Evolutionary conservation across 2,797 vertebrate genomes (phyloP).

Genomic region (Phalanger gymnotis): DNA sequence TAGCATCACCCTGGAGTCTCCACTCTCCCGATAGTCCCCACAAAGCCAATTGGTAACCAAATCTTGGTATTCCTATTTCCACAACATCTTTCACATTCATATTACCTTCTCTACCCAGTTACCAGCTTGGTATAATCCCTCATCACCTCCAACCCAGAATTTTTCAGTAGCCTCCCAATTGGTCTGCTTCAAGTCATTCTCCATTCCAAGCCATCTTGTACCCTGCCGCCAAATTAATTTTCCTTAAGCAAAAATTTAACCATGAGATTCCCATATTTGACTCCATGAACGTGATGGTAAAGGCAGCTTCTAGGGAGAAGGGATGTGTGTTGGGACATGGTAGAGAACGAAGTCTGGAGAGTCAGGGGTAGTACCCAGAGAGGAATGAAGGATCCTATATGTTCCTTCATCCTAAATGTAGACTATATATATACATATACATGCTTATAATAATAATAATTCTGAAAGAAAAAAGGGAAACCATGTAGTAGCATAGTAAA

Average conservation of each 20-base stretch:
- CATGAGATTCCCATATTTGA: neutral
- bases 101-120: neutral
- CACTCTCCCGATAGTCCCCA: neutral
- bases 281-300: neutral
- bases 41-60: neutral
- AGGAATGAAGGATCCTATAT: neutral
- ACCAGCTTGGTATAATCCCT: neutral
- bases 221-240: neutral
- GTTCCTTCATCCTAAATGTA: neutral
- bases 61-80: neutral
- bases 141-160: too few relatives aligned
- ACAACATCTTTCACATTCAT: neutral
- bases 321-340: neutral
- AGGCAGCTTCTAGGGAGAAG: neutral
- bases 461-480: neutral
- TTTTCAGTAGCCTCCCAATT: neutral
- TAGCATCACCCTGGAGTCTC: neutral
- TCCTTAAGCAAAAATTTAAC: neutral
- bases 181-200: neutral
- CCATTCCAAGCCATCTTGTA: neutral
- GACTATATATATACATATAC: too few relatives aligned
- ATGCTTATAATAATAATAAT: neutral
- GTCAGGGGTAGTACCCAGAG: neutral
- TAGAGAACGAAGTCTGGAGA: neutral
- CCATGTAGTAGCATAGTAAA: neutral